Percentiles rank a stretch among this genome's conserved stretches.
Conservation (phyloP, 2,888 invertebrate species). For the Phengaris arion region DNA sequence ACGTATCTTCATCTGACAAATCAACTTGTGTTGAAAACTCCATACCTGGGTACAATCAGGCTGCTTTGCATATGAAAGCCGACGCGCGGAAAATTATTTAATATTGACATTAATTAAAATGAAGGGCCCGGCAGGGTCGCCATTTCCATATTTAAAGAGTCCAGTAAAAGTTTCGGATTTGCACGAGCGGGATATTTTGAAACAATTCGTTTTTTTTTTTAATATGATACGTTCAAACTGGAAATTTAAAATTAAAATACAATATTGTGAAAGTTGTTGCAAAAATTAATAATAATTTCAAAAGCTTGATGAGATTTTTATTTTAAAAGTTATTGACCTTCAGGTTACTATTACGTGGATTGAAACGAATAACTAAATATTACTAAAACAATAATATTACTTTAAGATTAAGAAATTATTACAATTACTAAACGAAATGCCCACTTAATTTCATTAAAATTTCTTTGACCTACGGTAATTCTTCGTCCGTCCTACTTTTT, state of each 20-base stretch:
- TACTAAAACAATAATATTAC: no score
- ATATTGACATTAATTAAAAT: slow-evolving; percentile 70
- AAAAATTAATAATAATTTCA: not conserved
- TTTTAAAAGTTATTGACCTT: not conserved
- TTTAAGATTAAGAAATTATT: no score
- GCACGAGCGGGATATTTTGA: slow-evolving; percentile 4
- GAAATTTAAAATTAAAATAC: not conserved
- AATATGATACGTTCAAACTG: not conserved
- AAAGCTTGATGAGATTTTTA: not conserved
- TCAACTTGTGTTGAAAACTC: slow-evolving; percentile 33
- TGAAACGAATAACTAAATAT: no score
- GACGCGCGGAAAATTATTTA: slow-evolving; percentile 67
- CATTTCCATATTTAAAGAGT: slow-evolving; percentile 21
- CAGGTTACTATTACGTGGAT: no score
- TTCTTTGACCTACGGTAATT: no score
- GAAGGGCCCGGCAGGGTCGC: slow-evolving; percentile 45
- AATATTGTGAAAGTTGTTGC: not conserved
- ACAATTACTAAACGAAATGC: no score
- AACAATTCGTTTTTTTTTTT: slow-evolving; percentile 9
- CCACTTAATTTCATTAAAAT: no score
- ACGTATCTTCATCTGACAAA: slow-evolving; percentile 41
- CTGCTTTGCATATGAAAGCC: slow-evolving; percentile 70
- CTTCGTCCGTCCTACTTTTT: no score
- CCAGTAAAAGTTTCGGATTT: slow-evolving; percentile 8
- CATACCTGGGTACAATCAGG: slow-evolving; percentile 30